Evolutionary conservation across 2,797 vertebrate genomes (phyloP).

Genomic region (Sebastes vulpes): DNA sequence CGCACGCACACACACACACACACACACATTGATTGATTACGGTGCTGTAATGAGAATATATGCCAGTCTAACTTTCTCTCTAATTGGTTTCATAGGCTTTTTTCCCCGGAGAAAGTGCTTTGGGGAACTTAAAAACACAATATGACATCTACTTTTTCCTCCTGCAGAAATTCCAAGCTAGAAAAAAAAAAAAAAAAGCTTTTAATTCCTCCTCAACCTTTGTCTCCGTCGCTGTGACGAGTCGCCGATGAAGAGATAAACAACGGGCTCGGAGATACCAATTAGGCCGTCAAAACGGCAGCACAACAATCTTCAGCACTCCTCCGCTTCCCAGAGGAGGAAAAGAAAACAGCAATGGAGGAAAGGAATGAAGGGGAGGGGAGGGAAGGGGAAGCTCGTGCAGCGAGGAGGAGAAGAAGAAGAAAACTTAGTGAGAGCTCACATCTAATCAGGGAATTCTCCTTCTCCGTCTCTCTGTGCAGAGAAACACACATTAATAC

Average conservation of each 20-base stretch:
- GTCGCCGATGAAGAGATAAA: slow-evolving; percentile 58
- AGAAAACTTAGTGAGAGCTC: slow-evolving; percentile 55
- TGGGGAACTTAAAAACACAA: background rate
- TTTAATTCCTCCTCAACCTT: slow-evolving; percentile 60
- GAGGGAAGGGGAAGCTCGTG: slow-evolving; percentile 11
- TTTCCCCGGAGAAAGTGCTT: slow-evolving; percentile 26
- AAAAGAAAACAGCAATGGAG: slow-evolving; percentile 4
- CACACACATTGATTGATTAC: slow-evolving; percentile 48
- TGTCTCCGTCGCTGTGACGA: slow-evolving; percentile 44
- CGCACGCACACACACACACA: background rate
- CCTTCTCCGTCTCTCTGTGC: slow-evolving; percentile 57
- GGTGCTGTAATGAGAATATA: slow-evolving; percentile 51
- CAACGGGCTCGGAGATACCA: slow-evolving; percentile 60
- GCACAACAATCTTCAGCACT: slow-evolving; percentile 52
- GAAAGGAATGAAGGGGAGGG: background rate
- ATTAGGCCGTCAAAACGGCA: slow-evolving; percentile 66
- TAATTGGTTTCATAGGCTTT: slow-evolving; percentile 51
- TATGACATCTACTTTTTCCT: slow-evolving; percentile 26
- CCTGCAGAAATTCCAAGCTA: slow-evolving; percentile 4
- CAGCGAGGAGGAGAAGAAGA: slow-evolving; percentile 17
- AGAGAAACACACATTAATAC: slow-evolving; percentile 21
- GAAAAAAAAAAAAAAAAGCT: slow-evolving; percentile 31
- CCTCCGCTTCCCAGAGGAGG: slow-evolving; percentile 62
- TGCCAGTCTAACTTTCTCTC: slow-evolving; percentile 42
- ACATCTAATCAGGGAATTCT: slow-evolving; percentile 81